Conservation (phyloP, 2,888 invertebrate species). For the Hirtodrosophila trivittata region DNA sequence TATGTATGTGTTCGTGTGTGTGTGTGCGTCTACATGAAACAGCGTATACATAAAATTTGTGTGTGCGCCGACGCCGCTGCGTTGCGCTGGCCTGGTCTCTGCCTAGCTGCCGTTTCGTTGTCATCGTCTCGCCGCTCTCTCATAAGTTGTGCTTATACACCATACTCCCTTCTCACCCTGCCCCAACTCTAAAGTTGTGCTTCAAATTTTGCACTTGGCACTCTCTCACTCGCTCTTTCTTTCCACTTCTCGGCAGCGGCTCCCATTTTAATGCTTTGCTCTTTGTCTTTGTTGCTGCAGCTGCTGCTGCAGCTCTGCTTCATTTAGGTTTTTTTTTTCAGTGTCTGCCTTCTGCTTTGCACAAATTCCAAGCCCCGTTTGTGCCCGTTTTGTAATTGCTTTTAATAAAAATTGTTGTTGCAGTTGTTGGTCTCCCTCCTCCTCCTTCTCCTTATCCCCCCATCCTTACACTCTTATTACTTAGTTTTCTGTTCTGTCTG, state of each 20-base stretch:
- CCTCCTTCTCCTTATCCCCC: background rate
- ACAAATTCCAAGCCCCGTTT: constrained; percentile 66
- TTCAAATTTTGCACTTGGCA: constrained; percentile 76
- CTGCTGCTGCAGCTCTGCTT: constrained; percentile 54
- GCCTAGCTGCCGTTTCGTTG: constrained; percentile 57
- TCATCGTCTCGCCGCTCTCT: constrained; percentile 51
- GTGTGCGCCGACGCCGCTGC: constrained; percentile 77
- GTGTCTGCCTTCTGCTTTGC: constrained; percentile 56
- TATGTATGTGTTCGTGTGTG: constrained; percentile 20
- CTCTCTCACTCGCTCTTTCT: constrained; percentile 43
- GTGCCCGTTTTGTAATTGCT: constrained; percentile 73
- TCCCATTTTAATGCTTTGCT: constrained; percentile 56
- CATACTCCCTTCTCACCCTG: constrained; percentile 26
- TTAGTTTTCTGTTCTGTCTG: constrained; percentile 45
- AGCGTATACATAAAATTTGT: constrained; percentile 80
- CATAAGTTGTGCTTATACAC: constrained; percentile 68
- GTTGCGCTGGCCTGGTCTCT: constrained; percentile 45
- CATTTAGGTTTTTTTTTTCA: constrained; percentile 53
- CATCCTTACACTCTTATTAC: constrained; percentile 31
- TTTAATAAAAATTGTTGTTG: constrained; percentile 74
- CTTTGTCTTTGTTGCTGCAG: constrained; percentile 66
- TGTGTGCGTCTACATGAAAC: constrained; percentile 67
- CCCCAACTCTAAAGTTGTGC: constrained; percentile 66
- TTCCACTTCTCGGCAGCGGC: constrained; percentile 30
- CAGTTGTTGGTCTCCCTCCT: constrained; percentile 37